Conservation (phyloP, 2,113 vertebrate genomes). For the Sinocyclocheilus grahami region DNA sequence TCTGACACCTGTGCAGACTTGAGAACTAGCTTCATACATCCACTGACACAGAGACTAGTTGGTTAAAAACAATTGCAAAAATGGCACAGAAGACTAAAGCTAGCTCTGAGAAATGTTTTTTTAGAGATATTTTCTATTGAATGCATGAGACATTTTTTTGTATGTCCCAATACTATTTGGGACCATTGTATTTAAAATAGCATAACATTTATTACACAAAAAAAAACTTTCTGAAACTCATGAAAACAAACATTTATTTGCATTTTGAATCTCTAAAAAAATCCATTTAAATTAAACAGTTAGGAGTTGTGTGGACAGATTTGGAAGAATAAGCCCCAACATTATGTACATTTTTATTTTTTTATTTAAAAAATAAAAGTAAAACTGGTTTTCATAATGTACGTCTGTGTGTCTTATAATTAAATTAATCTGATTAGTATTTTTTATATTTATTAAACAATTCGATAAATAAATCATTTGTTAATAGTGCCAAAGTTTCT, state of each 20-base stretch:
- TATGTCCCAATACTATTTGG: not conserved
- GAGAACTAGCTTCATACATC: constrained; percentile 1
- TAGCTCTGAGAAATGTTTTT: not conserved
- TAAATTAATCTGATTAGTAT: no score
- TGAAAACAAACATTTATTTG: not conserved
- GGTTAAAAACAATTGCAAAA: not conserved
- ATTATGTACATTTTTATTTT: not conserved
- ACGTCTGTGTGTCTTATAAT: not conserved
- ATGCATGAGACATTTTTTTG: not conserved
- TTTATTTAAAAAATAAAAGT: not conserved
- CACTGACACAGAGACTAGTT: not conserved
- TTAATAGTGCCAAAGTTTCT: not conserved
- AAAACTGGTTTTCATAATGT: not conserved
- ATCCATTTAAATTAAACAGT: not conserved
- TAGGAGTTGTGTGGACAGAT: not conserved
- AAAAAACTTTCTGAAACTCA: not conserved
- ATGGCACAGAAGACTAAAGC: not conserved
- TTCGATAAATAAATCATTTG: not conserved
- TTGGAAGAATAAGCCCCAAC: not conserved
- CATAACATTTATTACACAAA: not conserved
- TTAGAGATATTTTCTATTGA: not conserved
- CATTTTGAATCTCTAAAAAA: not conserved
- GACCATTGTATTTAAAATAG: not conserved
- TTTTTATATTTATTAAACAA: no score
- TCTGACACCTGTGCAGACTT: not conserved